Evolutionary conservation across 1,140 invertebrate genomes (phyloP).

Genomic region (Micrasema minimum): DNA sequence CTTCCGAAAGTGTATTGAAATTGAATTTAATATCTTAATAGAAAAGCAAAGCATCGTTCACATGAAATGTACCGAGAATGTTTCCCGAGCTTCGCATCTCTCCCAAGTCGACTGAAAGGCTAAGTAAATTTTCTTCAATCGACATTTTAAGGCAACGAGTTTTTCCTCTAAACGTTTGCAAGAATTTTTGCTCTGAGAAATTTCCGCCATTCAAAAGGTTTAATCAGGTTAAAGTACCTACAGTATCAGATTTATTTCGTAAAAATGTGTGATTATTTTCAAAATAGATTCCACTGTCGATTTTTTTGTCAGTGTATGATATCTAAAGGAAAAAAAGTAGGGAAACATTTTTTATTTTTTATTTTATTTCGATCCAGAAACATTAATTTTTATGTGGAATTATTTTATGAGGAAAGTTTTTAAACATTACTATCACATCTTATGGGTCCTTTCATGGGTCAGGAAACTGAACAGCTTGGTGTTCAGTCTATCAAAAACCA

Average conservation of each 20-base stretch:
- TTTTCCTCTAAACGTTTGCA: constrained; percentile 1
- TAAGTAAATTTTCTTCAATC: constrained; percentile 9
- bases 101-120: background rate
- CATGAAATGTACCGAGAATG: background rate
- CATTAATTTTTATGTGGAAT: background rate
- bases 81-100: background rate
- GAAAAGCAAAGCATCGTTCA: constrained; percentile 3
- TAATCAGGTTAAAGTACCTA: too few species aligned
- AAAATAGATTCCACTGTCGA: background rate
- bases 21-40: constrained; percentile 17
- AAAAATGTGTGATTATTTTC: too few species aligned
- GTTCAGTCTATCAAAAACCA: too few species aligned
- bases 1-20: background rate
- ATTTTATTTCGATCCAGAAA: background rate
- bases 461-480: too few species aligned
- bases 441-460: too few species aligned
- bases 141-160: constrained; percentile 4
- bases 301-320: too few species aligned
- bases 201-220: background rate
- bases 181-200: constrained; percentile 4
- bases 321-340: too few species aligned
- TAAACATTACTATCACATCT: too few species aligned
- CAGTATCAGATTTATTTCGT: too few species aligned
- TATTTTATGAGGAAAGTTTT: background rate
- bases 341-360: too few species aligned